Conservation (phyloP, 2,113 vertebrate species). For the Varanus salvator region DNA sequence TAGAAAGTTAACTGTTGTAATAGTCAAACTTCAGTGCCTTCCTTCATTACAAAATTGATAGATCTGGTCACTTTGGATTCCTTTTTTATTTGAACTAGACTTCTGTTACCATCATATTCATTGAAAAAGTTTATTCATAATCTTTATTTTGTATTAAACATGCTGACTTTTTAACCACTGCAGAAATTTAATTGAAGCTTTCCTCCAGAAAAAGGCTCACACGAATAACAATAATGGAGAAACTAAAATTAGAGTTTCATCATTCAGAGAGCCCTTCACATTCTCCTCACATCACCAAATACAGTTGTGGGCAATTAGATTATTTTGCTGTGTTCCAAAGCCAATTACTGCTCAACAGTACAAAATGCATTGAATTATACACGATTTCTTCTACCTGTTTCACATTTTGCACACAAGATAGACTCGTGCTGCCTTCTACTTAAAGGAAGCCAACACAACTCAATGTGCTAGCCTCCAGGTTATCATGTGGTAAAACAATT, state of each 20-base stretch:
- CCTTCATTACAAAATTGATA: not conserved
- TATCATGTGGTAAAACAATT: not conserved
- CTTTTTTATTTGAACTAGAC: not conserved
- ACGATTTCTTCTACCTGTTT: constrained; percentile 26
- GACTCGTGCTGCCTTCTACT: not conserved
- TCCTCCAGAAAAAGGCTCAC: constrained; percentile 10
- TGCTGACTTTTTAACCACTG: constrained; percentile 7
- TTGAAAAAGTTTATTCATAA: not conserved
- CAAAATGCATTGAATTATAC: constrained; percentile 35
- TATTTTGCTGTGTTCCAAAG: constrained; percentile 35
- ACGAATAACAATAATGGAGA: constrained; percentile 26
- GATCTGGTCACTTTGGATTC: not conserved
- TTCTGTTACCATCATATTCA: not conserved
- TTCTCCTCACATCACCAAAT: constrained; percentile 24
- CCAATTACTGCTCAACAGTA: constrained; percentile 27
- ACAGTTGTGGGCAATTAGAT: constrained; percentile 33
- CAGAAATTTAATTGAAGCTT: not conserved
- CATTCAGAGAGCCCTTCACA: constrained; percentile 41
- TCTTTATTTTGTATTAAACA: not conserved
- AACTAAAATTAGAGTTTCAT: constrained; percentile 44
- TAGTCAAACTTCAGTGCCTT: not conserved
- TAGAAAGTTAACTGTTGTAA: not conserved
- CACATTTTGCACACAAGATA: constrained; percentile 17
- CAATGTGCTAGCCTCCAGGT: not conserved
- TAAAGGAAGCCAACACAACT: not conserved